A percentile compares a stretch with the other conserved stretches of the same genome.
Conservation (phyloP, 2,113 vertebrate species). For the Myanophis thanlyinensis region DNA sequence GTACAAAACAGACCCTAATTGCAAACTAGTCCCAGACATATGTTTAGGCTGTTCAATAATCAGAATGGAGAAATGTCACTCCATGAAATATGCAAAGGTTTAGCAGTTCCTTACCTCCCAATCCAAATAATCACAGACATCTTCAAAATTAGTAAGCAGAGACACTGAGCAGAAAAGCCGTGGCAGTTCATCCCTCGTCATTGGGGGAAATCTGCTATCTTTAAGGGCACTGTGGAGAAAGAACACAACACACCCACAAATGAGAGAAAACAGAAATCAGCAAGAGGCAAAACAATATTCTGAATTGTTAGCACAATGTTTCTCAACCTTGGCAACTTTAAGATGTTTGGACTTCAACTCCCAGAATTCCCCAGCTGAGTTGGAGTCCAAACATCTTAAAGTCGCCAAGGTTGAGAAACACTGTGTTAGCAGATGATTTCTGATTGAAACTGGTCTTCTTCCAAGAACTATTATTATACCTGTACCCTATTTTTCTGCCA, state of each 20-base stretch:
- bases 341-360: no score
- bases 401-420: no score
- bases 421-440: not conserved
- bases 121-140: slow-evolving; percentile 99
- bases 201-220: slow-evolving; percentile 99
- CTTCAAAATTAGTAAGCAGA: slow-evolving; percentile 99
- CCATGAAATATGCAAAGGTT: not conserved
- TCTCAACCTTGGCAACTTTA: no score
- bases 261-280: slow-evolving; percentile 42
- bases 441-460: not conserved
- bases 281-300: not conserved
- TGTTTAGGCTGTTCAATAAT: not conserved
- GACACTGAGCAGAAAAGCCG: slow-evolving; percentile 99
- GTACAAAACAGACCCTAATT: not conserved
- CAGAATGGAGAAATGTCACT: not conserved
- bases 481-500: not conserved
- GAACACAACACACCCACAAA: slow-evolving; percentile 39
- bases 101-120: slow-evolving; percentile 89
- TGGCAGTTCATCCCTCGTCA: slow-evolving; percentile 99
- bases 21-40: not conserved
- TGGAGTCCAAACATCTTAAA: no score
- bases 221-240: slow-evolving; percentile 94
- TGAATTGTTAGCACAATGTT: no score
- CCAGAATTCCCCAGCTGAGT: no score
- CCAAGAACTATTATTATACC: not conserved